Base-by-base conservation (phyloP, 2,888 invertebrate genomes). In the Pheosia gnoma region DNA sequence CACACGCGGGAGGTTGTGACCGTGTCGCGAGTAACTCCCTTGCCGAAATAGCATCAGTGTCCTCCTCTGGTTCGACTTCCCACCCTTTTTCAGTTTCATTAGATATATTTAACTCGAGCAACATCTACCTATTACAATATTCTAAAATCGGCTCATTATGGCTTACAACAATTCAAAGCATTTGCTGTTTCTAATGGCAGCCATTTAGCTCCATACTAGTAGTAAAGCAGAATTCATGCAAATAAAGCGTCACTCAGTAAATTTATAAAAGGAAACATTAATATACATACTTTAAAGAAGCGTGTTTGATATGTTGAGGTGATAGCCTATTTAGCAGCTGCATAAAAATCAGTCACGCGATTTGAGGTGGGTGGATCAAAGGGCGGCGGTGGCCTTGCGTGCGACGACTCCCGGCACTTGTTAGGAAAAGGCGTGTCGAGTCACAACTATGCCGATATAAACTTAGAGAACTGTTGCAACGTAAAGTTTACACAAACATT, bases 1-100 rank as follows among this genome's bases (percentile, higher is more conserved):
- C 93, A 90, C 91, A 90, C 93, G 91, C 91, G 88, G 91, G 93
- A 92, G 94, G 94, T 94, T 94, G 94, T 94, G 94, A 94, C 94
- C 93, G 90, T 90, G 89, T 90, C 85, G 84, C 86, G 82, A 91
- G 93, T 85, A 88, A 93, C 93, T 91, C 94, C 94, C 94, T 93
- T 88, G 89, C 89, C 90, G 83, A 91, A 92, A 91, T 87, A 87
- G 84, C 81, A 85, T 81, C 87, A 81, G 80, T 80, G 78, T 88
- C 86, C 86, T 88, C 87, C 85, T 79, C 66, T 70, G 63, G 67
- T 76, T 78, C 66, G 73, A 67, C 70, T 74, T 68, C 76, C 78
- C 79, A 80, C 80, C 79, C 79, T 79, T 79, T 79, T 77, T 51
- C 61, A 67, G 60, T 63, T 57, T 63, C 13, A 57, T 47, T 38